Evolutionary conservation across 2,888 invertebrate species (phyloP).

Genomic region (Drosophila fulvimacula): DNA sequence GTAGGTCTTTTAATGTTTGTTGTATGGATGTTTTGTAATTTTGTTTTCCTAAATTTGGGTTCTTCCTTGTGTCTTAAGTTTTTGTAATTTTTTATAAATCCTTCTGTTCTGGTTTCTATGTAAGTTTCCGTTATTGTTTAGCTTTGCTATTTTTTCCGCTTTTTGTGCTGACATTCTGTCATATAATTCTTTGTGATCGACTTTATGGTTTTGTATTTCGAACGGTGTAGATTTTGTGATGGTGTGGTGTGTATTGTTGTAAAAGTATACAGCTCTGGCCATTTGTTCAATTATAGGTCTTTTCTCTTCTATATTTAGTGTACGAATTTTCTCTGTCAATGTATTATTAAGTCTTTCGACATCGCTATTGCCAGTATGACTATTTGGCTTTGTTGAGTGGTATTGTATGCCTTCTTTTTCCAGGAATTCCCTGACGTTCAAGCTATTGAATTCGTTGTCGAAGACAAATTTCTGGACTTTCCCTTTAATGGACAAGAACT

Average conservation of each 20-base stretch:
- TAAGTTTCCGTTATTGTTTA: background rate
- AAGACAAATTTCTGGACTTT: background rate
- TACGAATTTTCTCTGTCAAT: background rate
- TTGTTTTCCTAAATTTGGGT: background rate
- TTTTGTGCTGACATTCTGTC: background rate
- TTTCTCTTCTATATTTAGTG: background rate
- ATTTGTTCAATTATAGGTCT: too few relatives aligned
- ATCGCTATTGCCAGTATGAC: background rate
- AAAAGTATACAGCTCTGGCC: too few relatives aligned
- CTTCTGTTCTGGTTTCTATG: background rate
- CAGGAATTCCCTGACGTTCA: background rate
- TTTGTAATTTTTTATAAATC: background rate
- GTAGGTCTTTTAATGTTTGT: background rate
- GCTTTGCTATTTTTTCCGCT: background rate
- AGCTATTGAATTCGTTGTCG: background rate
- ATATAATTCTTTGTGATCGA: background rate
- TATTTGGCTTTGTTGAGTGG: too few relatives aligned
- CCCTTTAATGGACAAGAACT: background rate
- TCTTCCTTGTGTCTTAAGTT: background rate
- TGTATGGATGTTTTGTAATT: background rate
- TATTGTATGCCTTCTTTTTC: background rate
- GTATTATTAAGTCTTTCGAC: background rate
- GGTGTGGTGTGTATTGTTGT: too few relatives aligned
- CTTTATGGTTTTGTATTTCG: background rate
- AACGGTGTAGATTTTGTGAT: too few relatives aligned